A percentile compares a stretch with the other conserved stretches of the same genome.
These are phyloP conservation scores for Toxotes jaculatrix DNA, from an alignment of 2,113 vertebrate species.

Conservation along the genomic window DNA sequence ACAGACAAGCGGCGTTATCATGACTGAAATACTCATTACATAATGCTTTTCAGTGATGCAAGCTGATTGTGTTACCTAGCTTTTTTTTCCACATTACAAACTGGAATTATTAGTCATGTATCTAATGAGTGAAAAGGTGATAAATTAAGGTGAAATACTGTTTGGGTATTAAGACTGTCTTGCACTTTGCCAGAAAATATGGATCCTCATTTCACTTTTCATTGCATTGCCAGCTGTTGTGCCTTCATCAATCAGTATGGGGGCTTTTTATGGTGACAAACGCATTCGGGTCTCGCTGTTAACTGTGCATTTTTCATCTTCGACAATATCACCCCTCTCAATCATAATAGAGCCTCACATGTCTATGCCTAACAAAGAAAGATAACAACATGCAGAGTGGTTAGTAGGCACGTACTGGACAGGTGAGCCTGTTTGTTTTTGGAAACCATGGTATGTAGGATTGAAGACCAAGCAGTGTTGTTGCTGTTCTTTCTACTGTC, in stretches of 20 bases:
- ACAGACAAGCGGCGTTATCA: constrained; percentile 6
- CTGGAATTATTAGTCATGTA: constrained; percentile 30
- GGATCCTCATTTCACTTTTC: constrained; percentile 72
- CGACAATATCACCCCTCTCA: constrained; percentile 61
- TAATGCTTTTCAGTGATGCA: constrained; percentile 34
- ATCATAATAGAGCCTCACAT: constrained; percentile 55
- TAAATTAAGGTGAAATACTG: constrained; percentile 52
- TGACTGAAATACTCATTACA: constrained; percentile 30
- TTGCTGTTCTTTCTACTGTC: background rate
- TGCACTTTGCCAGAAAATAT: constrained; percentile 62
- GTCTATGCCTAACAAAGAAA: constrained; percentile 47
- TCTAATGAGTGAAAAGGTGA: constrained; percentile 55
- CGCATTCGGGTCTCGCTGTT: constrained; percentile 69
- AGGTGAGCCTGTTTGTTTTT: constrained; percentile 3
- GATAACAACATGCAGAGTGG: constrained; percentile 27
- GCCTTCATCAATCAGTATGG: constrained; percentile 70
- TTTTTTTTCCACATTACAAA: constrained; percentile 34
- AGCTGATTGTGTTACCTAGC: constrained; percentile 22
- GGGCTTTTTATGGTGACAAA: constrained; percentile 74
- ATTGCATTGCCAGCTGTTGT: constrained; percentile 75
- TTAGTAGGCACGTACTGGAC: constrained; percentile 1
- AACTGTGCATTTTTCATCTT: constrained; percentile 75
- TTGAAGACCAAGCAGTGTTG: background rate
- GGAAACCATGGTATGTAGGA: background rate
- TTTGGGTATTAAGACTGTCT: constrained; percentile 37